phyloP scores from a whole-genome alignment of 2,113 vertebrate species.

The Hipposideros armiger region DNA sequence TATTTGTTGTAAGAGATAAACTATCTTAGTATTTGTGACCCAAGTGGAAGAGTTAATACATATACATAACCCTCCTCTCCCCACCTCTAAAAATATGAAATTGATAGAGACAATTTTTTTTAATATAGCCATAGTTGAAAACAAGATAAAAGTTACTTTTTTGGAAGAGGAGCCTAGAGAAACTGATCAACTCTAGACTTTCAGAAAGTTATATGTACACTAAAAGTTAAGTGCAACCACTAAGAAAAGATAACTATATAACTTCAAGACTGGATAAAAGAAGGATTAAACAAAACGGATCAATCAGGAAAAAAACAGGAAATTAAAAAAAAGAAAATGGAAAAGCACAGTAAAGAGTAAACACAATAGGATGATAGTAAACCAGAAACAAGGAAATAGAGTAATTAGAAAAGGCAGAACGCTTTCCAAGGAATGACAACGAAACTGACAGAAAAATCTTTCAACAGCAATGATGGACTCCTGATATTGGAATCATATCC shows the following conservation, averaged over 20 bases:
- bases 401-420: not conserved
- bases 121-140: not conserved
- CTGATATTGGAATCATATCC: not conserved
- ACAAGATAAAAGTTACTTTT: not conserved
- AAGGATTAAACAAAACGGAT: not conserved
- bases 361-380: not conserved
- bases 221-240: not conserved
- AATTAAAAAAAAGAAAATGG: not conserved
- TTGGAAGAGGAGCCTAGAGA: constrained; percentile 11
- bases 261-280: not conserved
- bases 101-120: not conserved
- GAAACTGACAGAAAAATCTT: not conserved
- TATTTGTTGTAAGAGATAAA: not conserved
- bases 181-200: not conserved
- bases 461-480: not conserved
- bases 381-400: not conserved
- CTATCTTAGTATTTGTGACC: not conserved
- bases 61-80: not conserved
- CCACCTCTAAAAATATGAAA: not conserved
- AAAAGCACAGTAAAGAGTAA: not conserved
- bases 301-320: not conserved
- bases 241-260: not conserved
- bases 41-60: not conserved
- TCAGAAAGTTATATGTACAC: not conserved
- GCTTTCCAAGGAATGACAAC: not conserved